A percentile compares a stretch with the other conserved stretches of the same genome.
phyloP scores from a whole-genome alignment of 2,113 vertebrate species.

The Poeciliopsis turrubarensis region DNA sequence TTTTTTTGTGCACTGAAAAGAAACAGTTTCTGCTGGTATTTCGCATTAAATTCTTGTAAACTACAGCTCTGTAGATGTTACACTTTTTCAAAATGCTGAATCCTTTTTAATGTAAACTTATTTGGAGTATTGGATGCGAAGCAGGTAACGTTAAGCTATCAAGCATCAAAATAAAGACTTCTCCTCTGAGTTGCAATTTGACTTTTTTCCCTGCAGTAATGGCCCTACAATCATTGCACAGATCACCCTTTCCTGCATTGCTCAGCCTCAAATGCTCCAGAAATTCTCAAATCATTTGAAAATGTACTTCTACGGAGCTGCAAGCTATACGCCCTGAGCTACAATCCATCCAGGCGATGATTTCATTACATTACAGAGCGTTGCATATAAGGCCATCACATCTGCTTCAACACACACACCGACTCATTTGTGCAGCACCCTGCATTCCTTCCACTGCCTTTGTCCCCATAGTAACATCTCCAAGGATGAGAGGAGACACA shows the following conservation, averaged over 20 bases:
- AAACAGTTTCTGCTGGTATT: no score
- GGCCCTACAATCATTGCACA: conserved; percentile 58
- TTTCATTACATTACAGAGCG: conserved; percentile 51
- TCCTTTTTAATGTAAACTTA: background rate
- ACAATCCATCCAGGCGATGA: conserved; percentile 51
- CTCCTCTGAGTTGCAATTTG: conserved; percentile 35
- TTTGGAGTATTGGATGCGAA: background rate
- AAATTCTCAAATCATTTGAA: conserved; percentile 62
- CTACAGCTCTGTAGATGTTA: no score
- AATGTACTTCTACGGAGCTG: conserved; percentile 48
- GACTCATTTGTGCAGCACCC: conserved; percentile 37
- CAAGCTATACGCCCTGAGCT: conserved; percentile 27
- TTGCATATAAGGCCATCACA: conserved; percentile 45
- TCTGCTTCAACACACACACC: conserved; percentile 45
- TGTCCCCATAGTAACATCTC: conserved; percentile 33
- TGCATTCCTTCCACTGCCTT: conserved; percentile 38
- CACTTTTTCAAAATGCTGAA: no score
- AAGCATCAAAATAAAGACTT: conserved; percentile 21
- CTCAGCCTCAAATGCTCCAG: conserved; percentile 42
- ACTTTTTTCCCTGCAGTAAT: conserved; percentile 19
- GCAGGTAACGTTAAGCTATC: background rate
- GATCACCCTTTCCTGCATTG: conserved; percentile 47
- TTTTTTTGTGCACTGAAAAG: no score
- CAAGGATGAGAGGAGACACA: conserved; percentile 17
- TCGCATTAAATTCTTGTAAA: no score